phyloP scores from a whole-genome alignment of 2,888 invertebrate species.

The Clistopyga incitator region DNA sequence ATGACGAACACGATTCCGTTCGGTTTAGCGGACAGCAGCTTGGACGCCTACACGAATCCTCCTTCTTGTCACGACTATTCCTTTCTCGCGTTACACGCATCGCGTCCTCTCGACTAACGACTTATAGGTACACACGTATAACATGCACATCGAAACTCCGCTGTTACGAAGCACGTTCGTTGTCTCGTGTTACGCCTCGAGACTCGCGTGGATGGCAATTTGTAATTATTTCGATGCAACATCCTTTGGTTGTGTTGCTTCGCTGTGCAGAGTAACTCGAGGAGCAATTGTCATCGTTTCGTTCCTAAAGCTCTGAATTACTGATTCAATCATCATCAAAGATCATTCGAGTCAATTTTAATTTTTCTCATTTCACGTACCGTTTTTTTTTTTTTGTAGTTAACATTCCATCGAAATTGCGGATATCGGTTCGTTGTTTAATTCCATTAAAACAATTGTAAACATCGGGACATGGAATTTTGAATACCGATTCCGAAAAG shows the following conservation, averaged over 20 bases:
- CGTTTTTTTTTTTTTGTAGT: not conserved
- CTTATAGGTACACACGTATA: slow-evolving; percentile 51
- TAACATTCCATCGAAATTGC: not conserved
- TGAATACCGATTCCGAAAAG: too few relatives aligned
- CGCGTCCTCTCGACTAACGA: slow-evolving; percentile 61
- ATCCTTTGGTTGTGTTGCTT: slow-evolving; percentile 52
- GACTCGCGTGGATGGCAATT: slow-evolving; percentile 56
- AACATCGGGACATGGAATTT: too few relatives aligned
- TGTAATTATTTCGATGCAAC: slow-evolving; percentile 64
- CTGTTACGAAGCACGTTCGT: slow-evolving; percentile 51
- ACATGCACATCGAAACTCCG: slow-evolving; percentile 42
- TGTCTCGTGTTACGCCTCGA: slow-evolving; percentile 61
- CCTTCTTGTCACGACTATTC: slow-evolving; percentile 66
- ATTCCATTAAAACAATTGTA: too few relatives aligned
- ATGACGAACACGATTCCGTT: slow-evolving; percentile 73
- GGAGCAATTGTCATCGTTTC: slow-evolving; percentile 7
- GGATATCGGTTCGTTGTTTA: too few relatives aligned
- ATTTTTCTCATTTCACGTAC: not conserved
- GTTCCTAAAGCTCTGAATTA: not conserved
- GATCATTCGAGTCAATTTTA: not conserved
- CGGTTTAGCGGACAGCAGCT: slow-evolving; percentile 60
- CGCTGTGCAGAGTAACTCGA: slow-evolving; percentile 35
- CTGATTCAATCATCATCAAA: not conserved
- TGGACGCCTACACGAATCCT: slow-evolving; percentile 67
- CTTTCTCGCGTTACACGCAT: slow-evolving; percentile 67